Evolutionary conservation across 2,888 invertebrate genomes (phyloP), one percentile per base, ranked within the genome.

Genomic region (Melolontha melolontha): DNA sequence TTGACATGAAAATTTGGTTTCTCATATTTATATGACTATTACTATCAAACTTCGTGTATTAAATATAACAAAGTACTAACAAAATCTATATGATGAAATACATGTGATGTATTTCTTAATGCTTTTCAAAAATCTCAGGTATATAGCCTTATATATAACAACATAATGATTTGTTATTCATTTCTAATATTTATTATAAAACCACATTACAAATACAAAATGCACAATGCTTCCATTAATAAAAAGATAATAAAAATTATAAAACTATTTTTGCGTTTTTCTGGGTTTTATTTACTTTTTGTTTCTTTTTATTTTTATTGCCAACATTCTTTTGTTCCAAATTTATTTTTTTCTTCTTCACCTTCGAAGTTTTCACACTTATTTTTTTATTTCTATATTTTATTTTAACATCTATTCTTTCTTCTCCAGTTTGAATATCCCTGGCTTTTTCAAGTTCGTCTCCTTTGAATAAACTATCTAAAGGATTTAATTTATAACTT

Each of bases 401-500:
- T 40, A 14, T 34, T 39, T 11, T 51, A 6, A 14, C 14, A 11
- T 0, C 17, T 22, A 4, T 4, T 22, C 2, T 22, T 17, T 51
- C 6, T 1, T 64, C 42, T 11, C 51, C 52, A 29, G 14, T 40
- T 8, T 41, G 41, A 14, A 64, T 27, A 41, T 64, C 41, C 11
- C 50, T 49, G 2, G 52, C 64, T 16, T 39, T 34, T 51, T 64
- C 64, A 17, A 42, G 12, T 7, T 40, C 41, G 27, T 64, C 64
- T 17, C 70, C 73, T 54, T 72, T 73, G 55, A 94, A 94, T 75
- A 94, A 88, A 69, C 93, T 92, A 64, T 92, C 89, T 54, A 90
- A 86, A 29, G 92, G 91, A 77, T 91, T 89, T 22, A 92, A 85
- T 34, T 90, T 87, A 75, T 94, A 94, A 0, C 91, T 90, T 57